These are phyloP conservation scores for Cephus pygmeus DNA, from an alignment of 2,888 invertebrate genomes.

Conservation along the genomic window DNA sequence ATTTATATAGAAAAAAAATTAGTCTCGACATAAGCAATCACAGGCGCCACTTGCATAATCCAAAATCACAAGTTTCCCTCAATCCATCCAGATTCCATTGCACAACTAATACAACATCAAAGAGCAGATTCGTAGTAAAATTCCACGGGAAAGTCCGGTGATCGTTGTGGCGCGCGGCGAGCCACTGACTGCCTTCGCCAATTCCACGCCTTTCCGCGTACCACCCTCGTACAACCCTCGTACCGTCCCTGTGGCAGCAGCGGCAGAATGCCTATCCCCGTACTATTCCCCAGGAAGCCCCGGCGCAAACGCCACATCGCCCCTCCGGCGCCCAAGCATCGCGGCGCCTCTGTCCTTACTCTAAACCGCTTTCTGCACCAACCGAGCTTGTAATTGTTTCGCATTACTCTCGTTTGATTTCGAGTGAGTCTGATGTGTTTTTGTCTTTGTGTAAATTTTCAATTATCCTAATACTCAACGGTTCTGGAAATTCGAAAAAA, in stretches of 20 bases:
- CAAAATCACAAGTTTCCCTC: too few relatives aligned
- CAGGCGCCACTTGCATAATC: too few relatives aligned
- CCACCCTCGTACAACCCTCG: slow-evolving; percentile 33
- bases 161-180: slow-evolving; percentile 62
- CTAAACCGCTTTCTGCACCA: slow-evolving; percentile 38
- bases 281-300: slow-evolving; percentile 49
- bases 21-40: too few relatives aligned
- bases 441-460: background rate
- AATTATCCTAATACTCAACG: background rate
- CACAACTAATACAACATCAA: too few relatives aligned
- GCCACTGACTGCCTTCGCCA: slow-evolving; percentile 60
- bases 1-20: too few relatives aligned
- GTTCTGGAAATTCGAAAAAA: background rate
- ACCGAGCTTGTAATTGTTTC: slow-evolving; percentile 38
- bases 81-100: too few relatives aligned
- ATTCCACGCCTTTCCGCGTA: slow-evolving; percentile 53
- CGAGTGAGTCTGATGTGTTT: background rate
- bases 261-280: slow-evolving; percentile 18
- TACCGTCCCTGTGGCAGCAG: slow-evolving; percentile 27
- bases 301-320: slow-evolving; percentile 57
- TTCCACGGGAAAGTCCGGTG: slow-evolving; percentile 21
- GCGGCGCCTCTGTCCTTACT: slow-evolving; percentile 1
- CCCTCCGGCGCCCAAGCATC: background rate
- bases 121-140: slow-evolving; percentile 18
- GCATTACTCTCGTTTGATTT: slow-evolving; percentile 3